Conservation (phyloP, 2,797 vertebrate species). For the Esox masquinongy region DNA sequence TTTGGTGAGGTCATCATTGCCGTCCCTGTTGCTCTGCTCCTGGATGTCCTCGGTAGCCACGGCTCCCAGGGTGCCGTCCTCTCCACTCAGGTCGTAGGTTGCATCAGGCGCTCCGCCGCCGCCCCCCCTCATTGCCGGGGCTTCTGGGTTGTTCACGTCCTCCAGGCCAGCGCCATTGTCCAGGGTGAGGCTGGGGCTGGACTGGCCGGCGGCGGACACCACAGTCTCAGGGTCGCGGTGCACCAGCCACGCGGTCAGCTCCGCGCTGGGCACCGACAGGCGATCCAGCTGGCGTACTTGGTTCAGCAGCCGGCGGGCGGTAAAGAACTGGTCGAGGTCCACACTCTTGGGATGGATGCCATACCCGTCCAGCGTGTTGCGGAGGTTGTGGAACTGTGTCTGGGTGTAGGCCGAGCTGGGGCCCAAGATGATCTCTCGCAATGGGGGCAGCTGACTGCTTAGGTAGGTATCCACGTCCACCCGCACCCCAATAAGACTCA, state of each 20-base stretch:
- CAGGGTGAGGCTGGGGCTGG: constrained; percentile 84
- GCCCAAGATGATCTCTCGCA: constrained; percentile 98
- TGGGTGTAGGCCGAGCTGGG: constrained; percentile 98
- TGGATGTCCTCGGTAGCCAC: constrained; percentile 88
- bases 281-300: constrained; percentile 95
- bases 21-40: constrained; percentile 73
- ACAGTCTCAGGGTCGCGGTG: constrained; percentile 93
- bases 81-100: constrained; percentile 83
- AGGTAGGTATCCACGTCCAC: constrained; percentile 98
- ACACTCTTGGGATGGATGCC: constrained; percentile 98
- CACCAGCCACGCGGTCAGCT: constrained; percentile 94
- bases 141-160: constrained; percentile 82
- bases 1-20: constrained; percentile 85
- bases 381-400: constrained; percentile 97
- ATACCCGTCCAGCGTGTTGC: constrained; percentile 97
- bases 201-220: constrained; percentile 81
- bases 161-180: constrained; percentile 88
- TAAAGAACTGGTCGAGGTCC: constrained; percentile 95
- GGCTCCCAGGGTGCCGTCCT: constrained; percentile 86
- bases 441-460: constrained; percentile 91
- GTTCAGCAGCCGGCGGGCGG: constrained; percentile 88
- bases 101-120: constrained; percentile 82
- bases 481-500: constrained; percentile 95
- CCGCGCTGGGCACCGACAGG: constrained; percentile 89
- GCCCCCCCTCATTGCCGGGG: constrained; percentile 86